These are phyloP conservation scores for Pterostichus madidus DNA, from an alignment of 2,888 invertebrate species.

Conservation along the genomic window DNA sequence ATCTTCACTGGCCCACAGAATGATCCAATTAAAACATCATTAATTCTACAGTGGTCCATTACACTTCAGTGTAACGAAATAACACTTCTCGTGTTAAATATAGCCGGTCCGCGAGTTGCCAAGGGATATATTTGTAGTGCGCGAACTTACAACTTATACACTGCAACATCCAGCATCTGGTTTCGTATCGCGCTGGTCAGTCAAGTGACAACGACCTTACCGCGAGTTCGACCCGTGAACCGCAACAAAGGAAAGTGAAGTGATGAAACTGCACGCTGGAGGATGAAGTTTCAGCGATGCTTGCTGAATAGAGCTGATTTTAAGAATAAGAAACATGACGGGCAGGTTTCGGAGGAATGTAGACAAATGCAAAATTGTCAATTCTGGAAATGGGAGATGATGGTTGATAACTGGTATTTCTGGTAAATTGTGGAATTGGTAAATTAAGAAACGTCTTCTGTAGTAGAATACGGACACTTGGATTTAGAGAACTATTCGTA, in stretches of 20 bases:
- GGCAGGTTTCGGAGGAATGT: no score
- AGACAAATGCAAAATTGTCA: no score
- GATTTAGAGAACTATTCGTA: no score
- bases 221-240: background rate
- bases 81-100: conserved; percentile 11
- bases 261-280: background rate
- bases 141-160: background rate
- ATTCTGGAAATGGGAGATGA: no score
- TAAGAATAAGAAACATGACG: no score
- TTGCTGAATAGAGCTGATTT: no score
- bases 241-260: conserved; percentile 17
- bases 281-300: no score
- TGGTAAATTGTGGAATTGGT: no score
- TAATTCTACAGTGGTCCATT: background rate
- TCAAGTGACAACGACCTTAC: conserved; percentile 37
- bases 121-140: conserved; percentile 29
- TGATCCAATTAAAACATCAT: background rate
- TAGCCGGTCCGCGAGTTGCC: conserved; percentile 1
- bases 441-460: no score
- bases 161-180: conserved; percentile 12
- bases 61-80: background rate
- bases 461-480: no score
- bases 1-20: background rate
- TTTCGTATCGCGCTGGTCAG: background rate
- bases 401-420: no score